Evolutionary conservation across 2,888 invertebrate genomes (phyloP).

Genomic region (Rotaria magnacalcarata): DNA sequence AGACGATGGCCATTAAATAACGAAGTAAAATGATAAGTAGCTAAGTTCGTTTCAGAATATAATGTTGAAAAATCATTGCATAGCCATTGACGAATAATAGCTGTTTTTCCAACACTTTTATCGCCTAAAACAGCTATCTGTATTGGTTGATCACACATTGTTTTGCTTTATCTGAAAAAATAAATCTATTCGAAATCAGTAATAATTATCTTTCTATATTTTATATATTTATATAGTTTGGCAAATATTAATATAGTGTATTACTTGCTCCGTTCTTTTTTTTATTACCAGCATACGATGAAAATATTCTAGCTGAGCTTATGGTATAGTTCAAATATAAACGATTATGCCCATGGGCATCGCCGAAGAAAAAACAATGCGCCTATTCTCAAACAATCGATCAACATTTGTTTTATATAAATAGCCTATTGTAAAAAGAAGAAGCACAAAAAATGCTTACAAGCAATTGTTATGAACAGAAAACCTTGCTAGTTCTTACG

Average conservation of each 20-base stretch:
- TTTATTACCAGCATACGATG: background rate
- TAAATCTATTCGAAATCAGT: background rate
- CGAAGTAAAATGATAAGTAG: background rate
- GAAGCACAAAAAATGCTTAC: background rate
- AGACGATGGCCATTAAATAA: background rate
- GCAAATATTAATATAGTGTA: background rate
- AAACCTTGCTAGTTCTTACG: background rate
- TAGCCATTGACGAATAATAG: slow-evolving; percentile 81
- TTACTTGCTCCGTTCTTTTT: background rate
- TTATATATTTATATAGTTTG: background rate
- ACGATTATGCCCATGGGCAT: background rate
- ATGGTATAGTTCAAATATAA: background rate
- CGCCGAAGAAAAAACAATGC: background rate
- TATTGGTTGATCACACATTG: slow-evolving; percentile 3
- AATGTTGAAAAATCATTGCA: slow-evolving; percentile 66
- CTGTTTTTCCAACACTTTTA: slow-evolving; percentile 84
- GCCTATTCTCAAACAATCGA: background rate
- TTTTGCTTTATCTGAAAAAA: background rate
- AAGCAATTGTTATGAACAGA: background rate
- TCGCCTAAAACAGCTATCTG: slow-evolving; percentile 77
- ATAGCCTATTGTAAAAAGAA: background rate
- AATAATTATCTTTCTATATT: background rate
- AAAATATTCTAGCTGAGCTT: background rate
- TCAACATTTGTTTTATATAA: background rate
- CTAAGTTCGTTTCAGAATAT: background rate